Conservation (phyloP, 2,797 vertebrate species). For the Mycteria americana region DNA sequence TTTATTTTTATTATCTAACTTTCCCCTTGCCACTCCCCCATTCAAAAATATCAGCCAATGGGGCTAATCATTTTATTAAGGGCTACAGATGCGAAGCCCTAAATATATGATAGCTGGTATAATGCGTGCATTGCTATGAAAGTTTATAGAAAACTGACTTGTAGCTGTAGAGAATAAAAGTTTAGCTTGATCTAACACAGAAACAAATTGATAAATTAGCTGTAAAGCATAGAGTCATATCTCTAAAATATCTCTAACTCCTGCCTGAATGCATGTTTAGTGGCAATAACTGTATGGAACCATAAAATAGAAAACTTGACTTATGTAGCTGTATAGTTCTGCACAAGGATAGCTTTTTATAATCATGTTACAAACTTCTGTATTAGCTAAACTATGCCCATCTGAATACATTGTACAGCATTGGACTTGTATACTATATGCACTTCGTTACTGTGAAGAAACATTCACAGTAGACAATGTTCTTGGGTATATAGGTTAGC, state of each 20-base stretch:
- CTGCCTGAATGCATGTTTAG: not conserved
- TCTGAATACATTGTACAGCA: not conserved
- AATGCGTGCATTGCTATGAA: not conserved
- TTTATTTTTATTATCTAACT: not conserved
- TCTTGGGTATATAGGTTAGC: not conserved
- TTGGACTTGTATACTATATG: not conserved
- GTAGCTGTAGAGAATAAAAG: not conserved
- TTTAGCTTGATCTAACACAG: not conserved
- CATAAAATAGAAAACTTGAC: not conserved
- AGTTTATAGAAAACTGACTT: not conserved
- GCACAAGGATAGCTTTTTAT: not conserved
- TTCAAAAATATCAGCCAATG: not conserved
- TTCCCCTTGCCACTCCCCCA: accelerated
- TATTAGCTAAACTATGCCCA: not conserved
- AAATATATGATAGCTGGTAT: not conserved
- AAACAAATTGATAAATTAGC: not conserved
- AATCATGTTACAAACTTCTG: not conserved
- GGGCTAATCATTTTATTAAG: not conserved
- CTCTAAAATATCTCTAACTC: not conserved
- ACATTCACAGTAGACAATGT: not conserved
- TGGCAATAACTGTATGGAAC: not conserved
- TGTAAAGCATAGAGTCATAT: not conserved
- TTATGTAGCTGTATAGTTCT: not conserved
- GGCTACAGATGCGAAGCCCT: not conserved
- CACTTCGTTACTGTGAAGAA: not conserved